Percentiles rank a stretch among this genome's conserved stretches.
Evolutionary conservation across 37 sponge, comb jelly and placozoan species (phyloP).

Genomic region (Petrosia ficiformis): DNA sequence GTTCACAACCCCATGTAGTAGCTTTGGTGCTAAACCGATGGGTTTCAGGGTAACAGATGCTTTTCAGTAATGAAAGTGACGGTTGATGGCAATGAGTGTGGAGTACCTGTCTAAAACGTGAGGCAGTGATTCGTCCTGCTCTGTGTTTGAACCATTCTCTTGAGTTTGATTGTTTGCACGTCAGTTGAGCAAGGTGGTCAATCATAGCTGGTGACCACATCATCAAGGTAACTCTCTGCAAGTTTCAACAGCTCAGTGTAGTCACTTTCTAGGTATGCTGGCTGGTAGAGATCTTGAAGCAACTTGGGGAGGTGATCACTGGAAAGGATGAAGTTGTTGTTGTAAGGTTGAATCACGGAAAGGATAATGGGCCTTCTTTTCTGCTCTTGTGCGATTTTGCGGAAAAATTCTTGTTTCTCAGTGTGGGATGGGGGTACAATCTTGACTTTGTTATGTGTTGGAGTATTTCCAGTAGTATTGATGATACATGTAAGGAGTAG

Average conservation of each 20-base stretch:
- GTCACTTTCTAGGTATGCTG: background rate
- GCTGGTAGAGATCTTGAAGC: conserved; percentile 20
- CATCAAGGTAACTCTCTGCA: background rate
- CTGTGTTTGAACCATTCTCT: conserved; percentile 21
- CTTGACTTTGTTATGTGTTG: background rate
- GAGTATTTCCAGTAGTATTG: too few relatives aligned
- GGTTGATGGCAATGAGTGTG: conserved; percentile 27
- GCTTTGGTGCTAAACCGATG: conserved; percentile 16
- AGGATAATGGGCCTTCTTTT: conserved; percentile 19
- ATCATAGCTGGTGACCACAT: conserved; percentile 1
- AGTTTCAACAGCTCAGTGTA: conserved; percentile 10
- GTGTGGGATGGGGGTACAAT: too few relatives aligned
- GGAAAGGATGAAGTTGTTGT: background rate
- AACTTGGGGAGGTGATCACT: conserved; percentile 24
- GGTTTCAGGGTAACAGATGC: conserved; percentile 36
- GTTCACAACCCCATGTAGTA: conserved; percentile 27
- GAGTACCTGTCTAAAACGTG: conserved; percentile 15
- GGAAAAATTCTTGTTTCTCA: conserved; percentile 3
- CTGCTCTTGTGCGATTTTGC: background rate
- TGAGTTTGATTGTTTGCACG: conserved; percentile 25
- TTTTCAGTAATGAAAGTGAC: conserved; percentile 13
- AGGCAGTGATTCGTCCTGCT: conserved; percentile 40
- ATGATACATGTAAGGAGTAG: background rate
- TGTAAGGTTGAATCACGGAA: conserved; percentile 23
- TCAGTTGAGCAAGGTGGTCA: conserved; percentile 1